A percentile compares a stretch with the other conserved stretches of the same genome.
Conservation (phyloP, 2,888 invertebrate genomes). For the Bhutanitis thaidina region DNA sequence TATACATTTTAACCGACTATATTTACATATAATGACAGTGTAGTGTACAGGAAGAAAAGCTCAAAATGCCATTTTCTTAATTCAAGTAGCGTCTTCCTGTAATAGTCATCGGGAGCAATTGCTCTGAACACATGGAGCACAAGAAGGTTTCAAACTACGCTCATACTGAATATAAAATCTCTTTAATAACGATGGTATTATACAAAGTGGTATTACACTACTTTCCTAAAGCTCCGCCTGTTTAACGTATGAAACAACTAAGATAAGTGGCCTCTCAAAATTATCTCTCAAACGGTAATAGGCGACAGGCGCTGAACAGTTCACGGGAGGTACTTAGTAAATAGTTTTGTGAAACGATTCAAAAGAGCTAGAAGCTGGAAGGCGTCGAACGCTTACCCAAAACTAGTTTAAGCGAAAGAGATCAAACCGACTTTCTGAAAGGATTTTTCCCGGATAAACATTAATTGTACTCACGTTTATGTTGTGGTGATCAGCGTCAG, state of each 20-base stretch:
- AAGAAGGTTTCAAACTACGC: background rate
- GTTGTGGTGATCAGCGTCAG: too few relatives aligned
- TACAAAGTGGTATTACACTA: constrained; percentile 24
- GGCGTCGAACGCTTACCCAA: constrained; percentile 27
- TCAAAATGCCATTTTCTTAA: too few relatives aligned
- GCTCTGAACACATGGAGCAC: background rate
- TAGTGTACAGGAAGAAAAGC: too few relatives aligned
- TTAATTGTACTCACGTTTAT: too few relatives aligned
- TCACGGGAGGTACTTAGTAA: constrained; percentile 38
- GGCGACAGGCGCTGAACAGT: constrained; percentile 39
- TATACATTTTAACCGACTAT: too few relatives aligned
- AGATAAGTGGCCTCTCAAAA: constrained; percentile 40
- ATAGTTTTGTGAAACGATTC: constrained; percentile 41
- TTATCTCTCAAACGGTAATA: constrained; percentile 39
- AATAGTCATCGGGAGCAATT: too few relatives aligned
- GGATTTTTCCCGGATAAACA: too few relatives aligned
- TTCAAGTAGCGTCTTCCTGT: too few relatives aligned
- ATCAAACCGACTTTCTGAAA: too few relatives aligned
- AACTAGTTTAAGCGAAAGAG: constrained; percentile 12
- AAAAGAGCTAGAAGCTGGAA: constrained; percentile 33
- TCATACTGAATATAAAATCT: constrained; percentile 17
- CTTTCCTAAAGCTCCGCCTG: constrained; percentile 24
- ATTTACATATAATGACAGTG: too few relatives aligned
- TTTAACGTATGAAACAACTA: constrained; percentile 28
- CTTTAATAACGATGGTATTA: constrained; percentile 8